phyloP scores from a whole-genome alignment of 1,140 invertebrate genomes.

The Drosophila bipectinata region DNA sequence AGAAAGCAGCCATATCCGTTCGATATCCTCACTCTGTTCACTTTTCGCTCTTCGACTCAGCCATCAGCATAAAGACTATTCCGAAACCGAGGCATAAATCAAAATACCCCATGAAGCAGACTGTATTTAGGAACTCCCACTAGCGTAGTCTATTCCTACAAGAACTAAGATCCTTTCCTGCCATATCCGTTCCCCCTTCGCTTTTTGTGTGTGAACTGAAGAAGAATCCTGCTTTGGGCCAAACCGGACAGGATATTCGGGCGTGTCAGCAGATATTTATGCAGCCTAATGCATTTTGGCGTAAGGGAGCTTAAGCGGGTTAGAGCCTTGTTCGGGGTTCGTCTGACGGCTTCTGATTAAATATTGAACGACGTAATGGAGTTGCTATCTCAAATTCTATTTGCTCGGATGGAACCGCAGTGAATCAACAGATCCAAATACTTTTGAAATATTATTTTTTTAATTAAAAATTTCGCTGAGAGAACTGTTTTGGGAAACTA shows the following conservation, averaged over 20 bases:
- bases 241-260: conserved; percentile 30
- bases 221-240: conserved; percentile 18
- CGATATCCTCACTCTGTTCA: too few species aligned
- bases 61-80: too few species aligned
- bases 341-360: conserved; percentile 10
- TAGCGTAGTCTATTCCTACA: conserved; percentile 1
- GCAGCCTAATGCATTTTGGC: conserved; percentile 49
- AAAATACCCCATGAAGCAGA: not conserved
- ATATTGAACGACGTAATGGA: conserved; percentile 42
- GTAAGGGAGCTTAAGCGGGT: conserved; percentile 39
- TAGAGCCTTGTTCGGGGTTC: conserved; percentile 1
- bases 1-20: too few species aligned
- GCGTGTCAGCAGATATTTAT: conserved; percentile 51
- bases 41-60: too few species aligned
- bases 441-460: not conserved
- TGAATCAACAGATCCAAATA: not conserved
- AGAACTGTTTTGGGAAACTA: too few species aligned
- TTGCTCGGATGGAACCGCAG: not conserved
- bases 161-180: not conserved
- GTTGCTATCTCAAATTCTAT: conserved; percentile 5
- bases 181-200: conserved; percentile 6
- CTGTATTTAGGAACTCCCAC: not conserved
- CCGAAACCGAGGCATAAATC: too few species aligned
- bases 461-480: conserved; percentile 1
- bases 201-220: conserved; percentile 22